Percentiles rank a stretch among this genome's conserved stretches.
Evolutionary conservation across 2,797 vertebrate species (phyloP).

Genomic region (Danionella dracula): DNA sequence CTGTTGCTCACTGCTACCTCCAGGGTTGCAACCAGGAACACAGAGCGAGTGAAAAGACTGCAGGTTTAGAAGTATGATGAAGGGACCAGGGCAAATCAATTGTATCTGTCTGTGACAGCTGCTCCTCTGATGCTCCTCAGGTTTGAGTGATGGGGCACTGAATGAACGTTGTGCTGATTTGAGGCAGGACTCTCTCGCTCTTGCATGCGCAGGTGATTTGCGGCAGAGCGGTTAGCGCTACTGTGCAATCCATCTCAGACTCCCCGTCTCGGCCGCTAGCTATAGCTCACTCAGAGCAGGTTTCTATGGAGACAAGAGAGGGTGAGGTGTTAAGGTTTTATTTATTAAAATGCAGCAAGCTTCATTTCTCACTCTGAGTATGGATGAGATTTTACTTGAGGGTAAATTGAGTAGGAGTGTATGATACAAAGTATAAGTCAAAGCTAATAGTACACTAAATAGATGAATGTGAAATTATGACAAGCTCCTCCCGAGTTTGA

Average conservation of each 20-base stretch:
- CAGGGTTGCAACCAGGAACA: neutral
- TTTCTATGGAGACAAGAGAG: conserved; percentile 48
- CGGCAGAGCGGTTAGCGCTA: conserved; percentile 20
- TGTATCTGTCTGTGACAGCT: conserved; percentile 27
- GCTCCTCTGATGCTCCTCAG: conserved; percentile 30
- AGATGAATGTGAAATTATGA: neutral
- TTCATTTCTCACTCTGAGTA: conserved; percentile 15
- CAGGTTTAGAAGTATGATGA: conserved; percentile 34
- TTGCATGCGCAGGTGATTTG: conserved; percentile 40
- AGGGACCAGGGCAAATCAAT: conserved; percentile 27
- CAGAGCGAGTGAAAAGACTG: conserved; percentile 5
- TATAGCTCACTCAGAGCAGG: conserved; percentile 32
- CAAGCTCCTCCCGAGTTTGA: neutral
- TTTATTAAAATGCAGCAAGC: conserved; percentile 40
- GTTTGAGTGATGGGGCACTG: conserved; percentile 31
- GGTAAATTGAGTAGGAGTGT: neutral
- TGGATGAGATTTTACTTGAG: conserved; percentile 19
- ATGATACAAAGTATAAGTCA: conserved; percentile 13
- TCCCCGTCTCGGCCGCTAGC: conserved; percentile 31
- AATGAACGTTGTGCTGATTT: conserved; percentile 31
- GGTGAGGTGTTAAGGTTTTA: conserved; percentile 36
- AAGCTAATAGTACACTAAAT: neutral
- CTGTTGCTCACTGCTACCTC: conserved; percentile 14
- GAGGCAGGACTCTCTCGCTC: conserved; percentile 31
- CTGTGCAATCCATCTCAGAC: conserved; percentile 34